Evolutionary conservation across 2,888 invertebrate species (phyloP).

Genomic region (Apamea anceps): DNA sequence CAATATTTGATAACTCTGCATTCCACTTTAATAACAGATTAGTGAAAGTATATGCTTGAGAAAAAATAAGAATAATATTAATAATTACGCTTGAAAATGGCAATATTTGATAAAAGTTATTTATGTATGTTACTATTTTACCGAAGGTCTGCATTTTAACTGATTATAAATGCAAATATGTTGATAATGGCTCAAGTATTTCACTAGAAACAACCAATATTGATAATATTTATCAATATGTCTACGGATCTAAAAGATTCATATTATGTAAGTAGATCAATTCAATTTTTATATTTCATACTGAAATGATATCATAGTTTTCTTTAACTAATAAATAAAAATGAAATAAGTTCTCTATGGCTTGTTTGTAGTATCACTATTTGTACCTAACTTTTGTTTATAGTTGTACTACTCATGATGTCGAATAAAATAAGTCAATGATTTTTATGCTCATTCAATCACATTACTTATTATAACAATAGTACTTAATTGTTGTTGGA

Average conservation of each 20-base stretch:
- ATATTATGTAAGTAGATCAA: constrained; percentile 20
- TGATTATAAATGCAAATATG: constrained; percentile 45
- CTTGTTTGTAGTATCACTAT: neutral
- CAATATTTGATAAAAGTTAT: neutral
- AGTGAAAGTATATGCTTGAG: constrained; percentile 1
- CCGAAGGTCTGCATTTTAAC: constrained; percentile 19
- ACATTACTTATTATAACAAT: neutral
- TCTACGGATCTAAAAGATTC: constrained; percentile 33
- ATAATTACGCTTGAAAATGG: neutral
- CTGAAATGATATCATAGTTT: neutral
- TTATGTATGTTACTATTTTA: constrained; percentile 1
- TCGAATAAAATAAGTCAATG: neutral
- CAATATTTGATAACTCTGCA: neutral
- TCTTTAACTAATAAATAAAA: neutral
- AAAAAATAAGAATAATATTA: constrained; percentile 14
- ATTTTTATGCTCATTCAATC: neutral
- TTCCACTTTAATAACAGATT: neutral
- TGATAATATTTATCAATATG: constrained; percentile 33
- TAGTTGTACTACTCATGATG: no score
- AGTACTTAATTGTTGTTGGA: neutral
- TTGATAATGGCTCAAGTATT: constrained; percentile 21
- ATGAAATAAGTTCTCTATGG: neutral
- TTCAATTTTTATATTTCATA: neutral
- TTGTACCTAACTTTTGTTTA: neutral
- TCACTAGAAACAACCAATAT: constrained; percentile 31